Evolutionary conservation across 2,888 invertebrate species (phyloP).

Genomic region (Thecophora atra): DNA sequence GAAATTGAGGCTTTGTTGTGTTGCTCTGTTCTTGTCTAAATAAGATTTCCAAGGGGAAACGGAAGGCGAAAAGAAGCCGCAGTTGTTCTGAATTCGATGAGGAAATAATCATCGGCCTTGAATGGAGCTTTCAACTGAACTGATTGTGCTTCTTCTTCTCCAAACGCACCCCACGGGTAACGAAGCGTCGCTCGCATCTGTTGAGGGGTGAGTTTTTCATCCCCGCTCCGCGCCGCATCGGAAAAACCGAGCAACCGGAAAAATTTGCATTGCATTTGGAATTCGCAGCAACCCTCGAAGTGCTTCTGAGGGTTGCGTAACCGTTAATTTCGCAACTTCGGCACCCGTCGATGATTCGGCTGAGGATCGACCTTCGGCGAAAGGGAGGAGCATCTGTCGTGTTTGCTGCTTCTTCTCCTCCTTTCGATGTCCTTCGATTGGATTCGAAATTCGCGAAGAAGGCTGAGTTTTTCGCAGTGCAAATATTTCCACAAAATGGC

Average conservation of each 20-base stretch:
- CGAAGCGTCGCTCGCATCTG: background rate
- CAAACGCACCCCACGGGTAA: no score
- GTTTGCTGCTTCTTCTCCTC: background rate
- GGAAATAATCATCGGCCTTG: no score
- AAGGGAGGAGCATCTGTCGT: slow-evolving; percentile 27
- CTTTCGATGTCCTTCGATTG: slow-evolving; percentile 12
- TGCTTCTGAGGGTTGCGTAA: no score
- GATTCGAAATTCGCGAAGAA: slow-evolving; percentile 14
- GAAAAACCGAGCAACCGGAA: slow-evolving; percentile 10
- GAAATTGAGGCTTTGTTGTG: no score
- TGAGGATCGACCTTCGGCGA: background rate
- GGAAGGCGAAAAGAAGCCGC: no score
- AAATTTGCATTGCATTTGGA: slow-evolving; percentile 33
- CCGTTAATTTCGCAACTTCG: background rate
- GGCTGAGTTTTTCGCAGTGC: background rate
- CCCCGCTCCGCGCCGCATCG: slow-evolving; percentile 8
- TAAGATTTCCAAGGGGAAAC: no score
- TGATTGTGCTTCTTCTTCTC: no score
- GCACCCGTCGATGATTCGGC: background rate
- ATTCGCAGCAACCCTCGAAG: slow-evolving; percentile 27
- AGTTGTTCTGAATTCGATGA: no score
- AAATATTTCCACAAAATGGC: slow-evolving; percentile 5
- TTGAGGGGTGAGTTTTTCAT: slow-evolving; percentile 32
- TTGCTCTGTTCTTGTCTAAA: no score
- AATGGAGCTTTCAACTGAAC: no score